These are phyloP conservation scores for Sciurus niger DNA, from an alignment of 2,113 vertebrate species.

Conservation along the genomic window DNA sequence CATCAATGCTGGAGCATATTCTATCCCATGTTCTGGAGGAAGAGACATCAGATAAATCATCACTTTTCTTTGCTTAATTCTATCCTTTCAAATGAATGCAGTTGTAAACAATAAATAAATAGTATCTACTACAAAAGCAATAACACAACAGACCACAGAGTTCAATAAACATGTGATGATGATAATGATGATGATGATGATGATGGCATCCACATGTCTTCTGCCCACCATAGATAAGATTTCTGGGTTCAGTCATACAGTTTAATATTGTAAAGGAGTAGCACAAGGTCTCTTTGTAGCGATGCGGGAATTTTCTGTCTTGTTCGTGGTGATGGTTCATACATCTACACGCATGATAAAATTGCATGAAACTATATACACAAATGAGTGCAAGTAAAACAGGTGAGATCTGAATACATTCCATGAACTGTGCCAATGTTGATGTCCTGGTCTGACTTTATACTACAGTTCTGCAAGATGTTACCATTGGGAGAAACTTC, in stretches of 20 bases:
- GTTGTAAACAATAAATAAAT: not conserved
- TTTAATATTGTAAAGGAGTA: not conserved
- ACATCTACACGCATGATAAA: not conserved
- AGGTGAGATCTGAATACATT: not conserved
- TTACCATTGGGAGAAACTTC: not conserved
- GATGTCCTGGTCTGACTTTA: not conserved
- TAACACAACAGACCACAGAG: not conserved
- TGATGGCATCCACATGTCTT: not conserved
- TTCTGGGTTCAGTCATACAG: not conserved
- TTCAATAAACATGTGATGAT: not conserved
- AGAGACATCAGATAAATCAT: not conserved
- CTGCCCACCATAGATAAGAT: not conserved
- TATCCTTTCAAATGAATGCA: slow-evolving; percentile 32
- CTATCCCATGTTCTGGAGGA: not conserved
- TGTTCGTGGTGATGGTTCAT: not conserved
- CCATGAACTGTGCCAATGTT: not conserved
- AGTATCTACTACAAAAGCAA: not conserved
- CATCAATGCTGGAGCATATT: not conserved
- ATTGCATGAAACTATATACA: not conserved
- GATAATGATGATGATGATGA: not conserved
- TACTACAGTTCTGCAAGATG: not conserved
- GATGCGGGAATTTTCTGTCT: not conserved
- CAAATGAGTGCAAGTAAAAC: not conserved
- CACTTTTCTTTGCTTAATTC: slow-evolving; percentile 44
- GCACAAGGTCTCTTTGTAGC: not conserved